Evolutionary conservation across 2,797 vertebrate species (phyloP).

Genomic region (Phrynocephalus guinanensis): DNA sequence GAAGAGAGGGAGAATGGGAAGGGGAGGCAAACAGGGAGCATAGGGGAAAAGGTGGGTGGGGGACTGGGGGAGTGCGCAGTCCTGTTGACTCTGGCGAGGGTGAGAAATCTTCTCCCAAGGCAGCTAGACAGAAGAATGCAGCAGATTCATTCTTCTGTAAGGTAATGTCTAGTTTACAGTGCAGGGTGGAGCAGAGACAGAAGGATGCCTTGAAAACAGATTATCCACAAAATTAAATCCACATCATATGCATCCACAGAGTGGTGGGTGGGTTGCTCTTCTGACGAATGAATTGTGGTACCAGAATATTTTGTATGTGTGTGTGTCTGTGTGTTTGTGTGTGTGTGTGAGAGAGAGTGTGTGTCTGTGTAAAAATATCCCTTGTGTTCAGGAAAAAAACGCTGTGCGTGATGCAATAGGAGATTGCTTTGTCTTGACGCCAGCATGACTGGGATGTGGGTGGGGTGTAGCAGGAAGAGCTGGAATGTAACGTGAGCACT

Average conservation of each 20-base stretch:
- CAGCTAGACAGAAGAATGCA: constrained; percentile 85
- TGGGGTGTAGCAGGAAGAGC: constrained; percentile 31
- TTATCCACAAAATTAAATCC: constrained; percentile 72
- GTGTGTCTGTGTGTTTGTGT: neutral
- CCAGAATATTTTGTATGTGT: constrained; percentile 44
- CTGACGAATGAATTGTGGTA: constrained; percentile 74
- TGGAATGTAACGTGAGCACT: constrained; percentile 45
- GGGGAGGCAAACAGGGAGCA: constrained; percentile 45
- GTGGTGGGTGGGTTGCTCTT: constrained; percentile 52
- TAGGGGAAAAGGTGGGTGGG: constrained; percentile 56
- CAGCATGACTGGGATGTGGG: constrained; percentile 61
- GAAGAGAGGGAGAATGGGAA: constrained; percentile 5
- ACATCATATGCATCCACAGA: constrained; percentile 61
- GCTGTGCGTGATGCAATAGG: constrained; percentile 75
- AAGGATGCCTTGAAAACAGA: constrained; percentile 86
- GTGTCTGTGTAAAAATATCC: neutral
- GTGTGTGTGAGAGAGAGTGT: too few species aligned
- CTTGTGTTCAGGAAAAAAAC: constrained; percentile 65
- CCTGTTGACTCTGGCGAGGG: constrained; percentile 66
- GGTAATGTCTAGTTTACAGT: constrained; percentile 93
- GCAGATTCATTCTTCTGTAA: constrained; percentile 92
- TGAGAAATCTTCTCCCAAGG: constrained; percentile 82
- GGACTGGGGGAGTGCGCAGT: constrained; percentile 57
- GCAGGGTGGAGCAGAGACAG: constrained; percentile 81
- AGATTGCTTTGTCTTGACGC: constrained; percentile 79